Base-by-base conservation (phyloP, 2,113 vertebrate genomes). In the Bucco capensis region DNA sequence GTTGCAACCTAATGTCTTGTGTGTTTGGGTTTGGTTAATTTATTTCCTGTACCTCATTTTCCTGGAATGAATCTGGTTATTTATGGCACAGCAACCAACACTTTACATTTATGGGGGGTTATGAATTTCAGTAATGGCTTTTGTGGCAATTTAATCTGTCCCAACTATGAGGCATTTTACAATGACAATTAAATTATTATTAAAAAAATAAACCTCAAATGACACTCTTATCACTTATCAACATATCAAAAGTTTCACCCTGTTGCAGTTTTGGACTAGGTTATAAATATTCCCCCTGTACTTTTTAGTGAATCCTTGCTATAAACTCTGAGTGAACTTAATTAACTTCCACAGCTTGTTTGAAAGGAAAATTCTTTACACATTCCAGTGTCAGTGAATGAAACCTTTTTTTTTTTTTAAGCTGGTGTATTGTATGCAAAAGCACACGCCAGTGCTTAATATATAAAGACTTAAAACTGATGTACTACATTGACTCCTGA, bases 121-220 rank as follows among this genome's bases (percentile, higher is more conserved):
- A 97, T 98, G 97, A 97, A 97, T 98, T 98, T 97, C 95, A 94
- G 96, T 97, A 98, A 98, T 97, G 96, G 96, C 83, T 97, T 97
- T 92, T 96, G 97, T 97, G 91, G 97, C 96, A 97, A 97, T 98
- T 98, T 98, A 98, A 98, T 98, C 97, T 97, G 96, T 97, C 95
- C 96, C 96, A 96, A 97, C 96, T 97, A 97, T 94, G 96, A 98
- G 94, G 91, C 97, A 97, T 98, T 98, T 97, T 97, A 97, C 96
- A 97, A 96, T 98, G 97, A 98, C 97, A 98, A 98, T 98, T 98
- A 97, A 97, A 97, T 97, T 97, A 97, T 98, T 98, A 97, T 98
- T 97, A 86, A 97, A 97, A 97, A 97, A 97, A 97, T 97, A 97
- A 98, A 97, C 97, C 92, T 92, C 92, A 91, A 96, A 97, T 97